Evolutionary conservation across 2,888 invertebrate genomes (phyloP).

Genomic region (Hypselothyrea guttata): DNA sequence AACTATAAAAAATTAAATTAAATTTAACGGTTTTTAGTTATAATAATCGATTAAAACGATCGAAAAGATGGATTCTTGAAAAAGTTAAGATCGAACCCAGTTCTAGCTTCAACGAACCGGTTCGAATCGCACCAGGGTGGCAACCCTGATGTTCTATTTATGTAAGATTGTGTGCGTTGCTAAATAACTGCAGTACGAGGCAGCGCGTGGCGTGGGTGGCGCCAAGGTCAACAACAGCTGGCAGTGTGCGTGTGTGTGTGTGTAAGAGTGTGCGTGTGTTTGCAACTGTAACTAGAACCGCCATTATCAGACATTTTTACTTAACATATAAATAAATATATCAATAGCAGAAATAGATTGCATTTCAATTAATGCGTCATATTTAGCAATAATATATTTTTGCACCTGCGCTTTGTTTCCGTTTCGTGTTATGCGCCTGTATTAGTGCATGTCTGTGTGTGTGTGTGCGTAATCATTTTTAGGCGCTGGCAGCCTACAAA

Average conservation of each 20-base stretch:
- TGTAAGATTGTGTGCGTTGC: constrained; percentile 1
- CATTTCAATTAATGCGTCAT: constrained; percentile 63
- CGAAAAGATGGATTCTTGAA: no score
- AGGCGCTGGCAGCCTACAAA: constrained; percentile 37
- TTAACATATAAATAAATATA: constrained; percentile 2
- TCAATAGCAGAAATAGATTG: constrained; percentile 40
- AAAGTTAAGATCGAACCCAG: no score
- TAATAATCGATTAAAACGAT: no score
- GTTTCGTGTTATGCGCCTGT: constrained; percentile 42
- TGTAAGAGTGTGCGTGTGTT: neutral
- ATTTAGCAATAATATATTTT: constrained; percentile 36
- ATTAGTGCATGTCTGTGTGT: constrained; percentile 6
- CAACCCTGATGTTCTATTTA: no score
- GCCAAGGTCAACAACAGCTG: constrained; percentile 52
- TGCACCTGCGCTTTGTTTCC: constrained; percentile 69
- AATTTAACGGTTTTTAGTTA: no score
- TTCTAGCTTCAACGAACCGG: no score
- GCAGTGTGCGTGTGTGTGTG: constrained; percentile 25
- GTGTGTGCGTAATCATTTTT: constrained; percentile 19
- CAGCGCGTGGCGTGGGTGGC: constrained; percentile 44
- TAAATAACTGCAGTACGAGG: constrained; percentile 49
- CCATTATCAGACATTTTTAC: constrained; percentile 6
- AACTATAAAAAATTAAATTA: no score
- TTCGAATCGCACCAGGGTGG: no score
- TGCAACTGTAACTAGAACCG: neutral